Evolutionary conservation across 2,797 vertebrate species (phyloP).

Genomic region (Capromys pilorides): DNA sequence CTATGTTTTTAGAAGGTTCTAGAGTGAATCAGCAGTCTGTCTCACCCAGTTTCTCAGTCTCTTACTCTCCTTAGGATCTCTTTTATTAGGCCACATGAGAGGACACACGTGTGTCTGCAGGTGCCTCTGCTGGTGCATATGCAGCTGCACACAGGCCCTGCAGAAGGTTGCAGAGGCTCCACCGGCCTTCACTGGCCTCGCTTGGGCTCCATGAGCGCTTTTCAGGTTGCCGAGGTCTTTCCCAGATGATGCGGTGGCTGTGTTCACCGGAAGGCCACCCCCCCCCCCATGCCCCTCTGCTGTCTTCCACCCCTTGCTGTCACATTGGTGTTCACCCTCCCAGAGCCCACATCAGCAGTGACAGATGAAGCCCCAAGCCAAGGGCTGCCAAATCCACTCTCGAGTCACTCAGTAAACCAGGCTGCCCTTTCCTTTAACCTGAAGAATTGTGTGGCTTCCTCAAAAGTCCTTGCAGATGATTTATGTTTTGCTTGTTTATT

Average conservation of each 20-base stretch:
- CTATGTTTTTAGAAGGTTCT: not conserved
- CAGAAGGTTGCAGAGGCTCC: not conserved
- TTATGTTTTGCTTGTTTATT: not conserved
- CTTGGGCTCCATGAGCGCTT: not conserved
- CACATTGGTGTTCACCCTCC: not conserved
- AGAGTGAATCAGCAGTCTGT: not conserved
- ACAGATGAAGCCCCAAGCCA: not conserved
- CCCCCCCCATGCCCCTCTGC: too few relatives aligned
- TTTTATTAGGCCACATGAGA: not conserved
- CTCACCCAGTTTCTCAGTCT: not conserved
- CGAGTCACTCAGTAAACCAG: not conserved
- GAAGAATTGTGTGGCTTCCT: not conserved
- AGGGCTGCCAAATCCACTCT: not conserved
- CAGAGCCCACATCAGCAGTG: not conserved
- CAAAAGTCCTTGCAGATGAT: not conserved
- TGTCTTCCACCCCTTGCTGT: not conserved
- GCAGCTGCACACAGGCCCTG: too few relatives aligned
- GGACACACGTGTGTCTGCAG: not conserved
- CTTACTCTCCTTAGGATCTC: not conserved
- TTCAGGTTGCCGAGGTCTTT: not conserved
- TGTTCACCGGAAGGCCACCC: fast-evolving
- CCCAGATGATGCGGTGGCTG: not conserved
- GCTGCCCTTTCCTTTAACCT: not conserved
- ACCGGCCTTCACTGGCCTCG: not conserved
- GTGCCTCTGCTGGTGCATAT: not conserved